Evolutionary conservation across 2,797 vertebrate species (phyloP).

Genomic region (Phalanger gymnotis): DNA sequence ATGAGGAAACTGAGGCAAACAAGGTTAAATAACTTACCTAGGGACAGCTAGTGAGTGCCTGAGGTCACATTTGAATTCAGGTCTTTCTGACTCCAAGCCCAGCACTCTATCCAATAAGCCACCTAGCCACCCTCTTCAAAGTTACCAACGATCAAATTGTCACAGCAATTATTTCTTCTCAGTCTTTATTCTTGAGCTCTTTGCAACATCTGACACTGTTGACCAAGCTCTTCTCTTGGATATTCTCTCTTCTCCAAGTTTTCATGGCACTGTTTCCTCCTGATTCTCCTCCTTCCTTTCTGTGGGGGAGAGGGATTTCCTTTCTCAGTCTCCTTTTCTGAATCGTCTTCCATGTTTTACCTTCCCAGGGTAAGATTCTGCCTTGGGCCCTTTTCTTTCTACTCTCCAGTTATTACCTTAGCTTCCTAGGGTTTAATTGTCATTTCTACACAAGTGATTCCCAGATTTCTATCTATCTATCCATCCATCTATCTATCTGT

Average conservation of each 20-base stretch:
- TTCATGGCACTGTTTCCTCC: background rate
- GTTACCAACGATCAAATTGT: too few species aligned
- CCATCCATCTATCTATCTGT: too few species aligned
- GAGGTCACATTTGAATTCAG: too few species aligned
- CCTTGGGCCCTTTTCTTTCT: background rate
- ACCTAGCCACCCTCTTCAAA: too few species aligned
- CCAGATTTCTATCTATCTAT: too few species aligned
- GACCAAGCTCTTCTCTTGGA: background rate
- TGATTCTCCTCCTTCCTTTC: background rate
- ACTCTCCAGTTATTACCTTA: background rate
- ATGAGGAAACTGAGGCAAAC: too few species aligned
- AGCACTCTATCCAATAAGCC: too few species aligned
- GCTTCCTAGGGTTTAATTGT: background rate
- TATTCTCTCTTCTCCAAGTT: background rate
- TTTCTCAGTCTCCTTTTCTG: background rate
- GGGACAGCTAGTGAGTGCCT: too few species aligned
- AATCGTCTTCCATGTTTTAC: background rate
- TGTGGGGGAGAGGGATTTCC: background rate
- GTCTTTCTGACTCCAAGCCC: too few species aligned
- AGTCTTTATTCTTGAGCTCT: background rate
- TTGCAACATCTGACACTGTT: background rate
- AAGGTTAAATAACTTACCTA: too few species aligned
- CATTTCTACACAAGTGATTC: background rate
- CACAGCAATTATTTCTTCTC: background rate
- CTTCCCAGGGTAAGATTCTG: background rate